Evolutionary conservation across 2,797 vertebrate species (phyloP), one percentile per base, ranked within the genome.

Genomic region (Balearica regulorum): DNA sequence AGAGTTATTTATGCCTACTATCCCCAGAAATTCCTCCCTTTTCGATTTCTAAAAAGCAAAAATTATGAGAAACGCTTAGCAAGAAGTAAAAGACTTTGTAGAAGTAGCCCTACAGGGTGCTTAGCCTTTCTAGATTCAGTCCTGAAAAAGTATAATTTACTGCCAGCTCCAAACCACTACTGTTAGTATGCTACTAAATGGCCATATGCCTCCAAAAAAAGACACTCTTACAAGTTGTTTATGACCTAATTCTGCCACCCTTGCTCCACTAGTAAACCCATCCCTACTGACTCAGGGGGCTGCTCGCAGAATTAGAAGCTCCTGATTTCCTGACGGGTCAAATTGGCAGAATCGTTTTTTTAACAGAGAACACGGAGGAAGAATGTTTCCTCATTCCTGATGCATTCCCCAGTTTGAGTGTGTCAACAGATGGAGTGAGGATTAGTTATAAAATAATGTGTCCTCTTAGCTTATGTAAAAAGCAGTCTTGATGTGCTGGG

Each of bases 391-490:
- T 95, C 25, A 51, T 90, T 96, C 94, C 88, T 75, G 51, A 77
- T 37, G 21, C 58, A 54, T 82, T 90, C 68, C n/a, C 86, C 48
- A 87, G 25, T 75, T 83, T 81, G 64, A 86, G n/a, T 64, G 33
- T 68, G 53, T 69, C 88, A 95, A 87, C 83, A 95, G 93, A 94
- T 93, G 79, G 93, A 97, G 93, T 78, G 54, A 43, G 71, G 80
- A 95, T 97, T 94, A 93, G 51, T 66, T 83, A 71, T 82, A 96
- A 96, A 92, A 88, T 68, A 93, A 71, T 65, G 73, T 90, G 43
- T 51, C 78, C 70, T 96, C 78, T 96, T 71, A 92, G 48, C 15
- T 96, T 92, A 68, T 86, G 66, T 73, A 87, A 93, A 93, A 97
- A 85, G 41, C 66, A 75, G 71, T 69, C 73, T 90, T 48, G 76